Conservation (phyloP, 2,797 vertebrate species). For the Nyctibius grandis region DNA sequence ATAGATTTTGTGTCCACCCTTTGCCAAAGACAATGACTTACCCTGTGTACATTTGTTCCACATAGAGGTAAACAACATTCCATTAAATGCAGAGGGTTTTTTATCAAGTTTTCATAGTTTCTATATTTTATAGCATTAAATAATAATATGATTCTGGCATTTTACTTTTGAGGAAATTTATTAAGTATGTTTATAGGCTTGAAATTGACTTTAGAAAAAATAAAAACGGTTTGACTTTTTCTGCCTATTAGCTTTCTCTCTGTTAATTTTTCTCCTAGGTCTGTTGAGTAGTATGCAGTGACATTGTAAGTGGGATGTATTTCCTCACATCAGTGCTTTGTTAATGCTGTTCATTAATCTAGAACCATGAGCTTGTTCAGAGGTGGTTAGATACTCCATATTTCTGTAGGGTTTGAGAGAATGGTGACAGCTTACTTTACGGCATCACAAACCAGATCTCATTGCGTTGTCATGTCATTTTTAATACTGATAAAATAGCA, state of each 20-base stretch:
- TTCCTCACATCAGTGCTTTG: constrained; percentile 69
- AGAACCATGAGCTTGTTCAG: constrained; percentile 71
- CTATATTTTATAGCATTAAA: background rate
- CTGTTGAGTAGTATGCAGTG: constrained; percentile 39
- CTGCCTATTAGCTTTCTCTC: constrained; percentile 11
- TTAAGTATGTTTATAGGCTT: background rate
- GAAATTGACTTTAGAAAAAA: background rate
- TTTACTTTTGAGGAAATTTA: constrained; percentile 8
- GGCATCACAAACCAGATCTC: constrained; percentile 61
- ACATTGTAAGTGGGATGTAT: constrained; percentile 68
- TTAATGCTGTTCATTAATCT: constrained; percentile 77
- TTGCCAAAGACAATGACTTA: constrained; percentile 35
- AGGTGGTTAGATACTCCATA: constrained; percentile 69
- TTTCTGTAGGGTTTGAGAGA: constrained; percentile 59
- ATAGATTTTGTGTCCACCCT: constrained; percentile 50
- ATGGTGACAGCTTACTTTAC: constrained; percentile 69
- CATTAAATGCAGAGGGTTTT: background rate
- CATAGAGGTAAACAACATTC: constrained; percentile 35
- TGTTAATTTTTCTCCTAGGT: constrained; percentile 70
- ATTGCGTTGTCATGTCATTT: constrained; percentile 62
- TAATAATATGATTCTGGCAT: background rate
- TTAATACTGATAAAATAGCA: constrained; percentile 70
- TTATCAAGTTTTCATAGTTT: constrained; percentile 4
- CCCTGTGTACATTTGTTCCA: constrained; percentile 39
- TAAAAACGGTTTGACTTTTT: background rate